Percentiles rank a stretch among this genome's conserved stretches.
Evolutionary conservation across 2,797 vertebrate species (phyloP).

Genomic region (Cetoscarus ocellatus): DNA sequence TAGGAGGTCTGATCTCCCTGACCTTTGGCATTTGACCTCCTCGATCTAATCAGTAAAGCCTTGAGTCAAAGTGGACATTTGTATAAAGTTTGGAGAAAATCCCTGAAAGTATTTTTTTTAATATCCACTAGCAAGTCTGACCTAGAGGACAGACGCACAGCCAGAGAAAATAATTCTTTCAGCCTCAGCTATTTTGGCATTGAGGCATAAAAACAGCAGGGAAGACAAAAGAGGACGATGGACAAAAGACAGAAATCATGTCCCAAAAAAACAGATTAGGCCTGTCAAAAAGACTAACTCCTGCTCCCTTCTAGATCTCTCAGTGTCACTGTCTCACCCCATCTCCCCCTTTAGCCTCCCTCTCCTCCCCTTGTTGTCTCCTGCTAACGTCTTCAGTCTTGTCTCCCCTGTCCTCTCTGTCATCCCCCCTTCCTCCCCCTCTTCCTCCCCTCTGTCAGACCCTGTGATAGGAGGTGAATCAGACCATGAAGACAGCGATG

Average conservation of each 20-base stretch:
- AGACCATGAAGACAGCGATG: conserved; percentile 45
- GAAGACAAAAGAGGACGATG: conserved; percentile 1
- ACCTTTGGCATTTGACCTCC: too few species aligned
- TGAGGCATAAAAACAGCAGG: background rate
- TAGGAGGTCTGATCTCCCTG: too few species aligned
- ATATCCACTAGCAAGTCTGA: too few species aligned
- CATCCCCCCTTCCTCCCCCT: conserved; percentile 7
- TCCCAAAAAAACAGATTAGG: conserved; percentile 20
- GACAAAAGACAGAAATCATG: conserved; percentile 16
- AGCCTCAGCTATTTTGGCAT: too few species aligned
- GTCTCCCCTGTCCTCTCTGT: conserved; percentile 4
- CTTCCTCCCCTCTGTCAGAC: conserved; percentile 15
- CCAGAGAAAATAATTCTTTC: too few species aligned
- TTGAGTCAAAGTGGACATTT: too few species aligned
- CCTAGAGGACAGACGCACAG: too few species aligned
- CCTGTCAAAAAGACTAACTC: conserved; percentile 24
- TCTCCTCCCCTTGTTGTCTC: conserved; percentile 18
- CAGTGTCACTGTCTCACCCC: conserved; percentile 6
- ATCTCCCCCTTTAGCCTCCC: background rate
- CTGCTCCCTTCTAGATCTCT: background rate
- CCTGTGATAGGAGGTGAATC: conserved; percentile 40
- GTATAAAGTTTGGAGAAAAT: too few species aligned
- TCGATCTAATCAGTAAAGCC: too few species aligned
- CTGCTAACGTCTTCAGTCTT: conserved; percentile 34
- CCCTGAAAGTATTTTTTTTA: too few species aligned